Evolutionary conservation across 2,113 vertebrate species (phyloP).

Genomic region (Cnemophilus loriae): DNA sequence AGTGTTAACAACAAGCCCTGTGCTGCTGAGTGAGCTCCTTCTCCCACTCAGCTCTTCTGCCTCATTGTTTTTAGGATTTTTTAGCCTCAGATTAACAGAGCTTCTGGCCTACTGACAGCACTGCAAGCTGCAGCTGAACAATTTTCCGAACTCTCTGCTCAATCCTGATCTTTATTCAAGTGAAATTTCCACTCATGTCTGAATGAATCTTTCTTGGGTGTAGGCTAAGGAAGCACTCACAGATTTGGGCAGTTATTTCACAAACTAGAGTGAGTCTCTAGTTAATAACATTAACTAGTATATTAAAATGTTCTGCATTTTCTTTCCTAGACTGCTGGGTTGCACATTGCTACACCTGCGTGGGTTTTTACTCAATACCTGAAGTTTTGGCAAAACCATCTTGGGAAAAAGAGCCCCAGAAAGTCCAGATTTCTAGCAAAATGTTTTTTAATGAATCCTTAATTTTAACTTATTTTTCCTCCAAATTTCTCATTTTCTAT

Average conservation of each 20-base stretch:
- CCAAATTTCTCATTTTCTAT: background rate
- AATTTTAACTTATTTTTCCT: background rate
- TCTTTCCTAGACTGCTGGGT: background rate
- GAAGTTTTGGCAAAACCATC: background rate
- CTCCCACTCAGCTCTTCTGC: background rate
- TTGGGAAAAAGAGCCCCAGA: background rate
- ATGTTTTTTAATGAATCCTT: background rate
- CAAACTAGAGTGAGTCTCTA: background rate
- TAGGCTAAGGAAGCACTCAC: background rate
- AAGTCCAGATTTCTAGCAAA: background rate
- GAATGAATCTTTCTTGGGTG: background rate
- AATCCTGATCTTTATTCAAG: background rate
- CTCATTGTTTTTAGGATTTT: background rate
- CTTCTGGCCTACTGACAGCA: background rate
- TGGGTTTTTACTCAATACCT: background rate
- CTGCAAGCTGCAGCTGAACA: background rate
- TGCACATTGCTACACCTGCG: background rate
- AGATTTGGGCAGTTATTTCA: background rate
- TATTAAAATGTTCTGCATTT: background rate
- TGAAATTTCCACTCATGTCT: background rate
- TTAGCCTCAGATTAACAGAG: background rate
- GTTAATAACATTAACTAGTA: background rate
- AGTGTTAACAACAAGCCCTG: background rate
- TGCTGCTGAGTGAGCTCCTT: background rate
- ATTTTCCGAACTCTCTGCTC: background rate